These are phyloP conservation scores for Chironomus striatipennis DNA, from an alignment of 1,140 invertebrate genomes.

Conservation along the genomic window DNA sequence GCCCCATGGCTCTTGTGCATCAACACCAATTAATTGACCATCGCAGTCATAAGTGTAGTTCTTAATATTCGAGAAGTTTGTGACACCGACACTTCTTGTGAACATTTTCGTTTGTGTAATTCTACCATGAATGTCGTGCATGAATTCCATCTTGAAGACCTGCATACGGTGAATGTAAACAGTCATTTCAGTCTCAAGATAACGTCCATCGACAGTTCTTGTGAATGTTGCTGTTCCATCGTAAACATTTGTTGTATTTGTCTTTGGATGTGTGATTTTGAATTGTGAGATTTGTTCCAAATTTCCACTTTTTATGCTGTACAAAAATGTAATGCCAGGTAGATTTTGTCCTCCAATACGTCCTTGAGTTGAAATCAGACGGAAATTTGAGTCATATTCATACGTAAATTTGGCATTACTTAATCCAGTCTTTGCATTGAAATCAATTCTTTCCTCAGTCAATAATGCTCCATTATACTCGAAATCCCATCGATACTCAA, in stretches of 20 bases:
- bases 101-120: slow-evolving; percentile 82
- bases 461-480: slow-evolving; percentile 69
- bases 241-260: slow-evolving; percentile 73
- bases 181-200: slow-evolving; percentile 70
- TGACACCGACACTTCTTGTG: slow-evolving; percentile 77
- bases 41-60: slow-evolving; percentile 90
- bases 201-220: slow-evolving; percentile 66
- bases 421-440: slow-evolving; percentile 78
- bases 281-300: slow-evolving; percentile 70
- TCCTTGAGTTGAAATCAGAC: slow-evolving; percentile 63
- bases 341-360: slow-evolving; percentile 79
- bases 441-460: slow-evolving; percentile 78
- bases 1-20: slow-evolving; percentile 88
- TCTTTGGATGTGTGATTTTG: slow-evolving; percentile 58
- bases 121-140: slow-evolving; percentile 71
- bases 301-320: slow-evolving; percentile 66
- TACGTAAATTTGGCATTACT: slow-evolving; percentile 89
- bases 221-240: slow-evolving; percentile 81
- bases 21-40: slow-evolving; percentile 77
- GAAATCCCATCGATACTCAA: slow-evolving; percentile 81
- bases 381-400: slow-evolving; percentile 84
- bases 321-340: slow-evolving; percentile 62
- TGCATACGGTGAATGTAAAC: slow-evolving; percentile 79
- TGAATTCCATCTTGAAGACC: slow-evolving; percentile 83
- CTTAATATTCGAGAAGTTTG: slow-evolving; percentile 73